Conservation (phyloP, 2,113 vertebrate genomes). For the Lanius ludovicianus region DNA sequence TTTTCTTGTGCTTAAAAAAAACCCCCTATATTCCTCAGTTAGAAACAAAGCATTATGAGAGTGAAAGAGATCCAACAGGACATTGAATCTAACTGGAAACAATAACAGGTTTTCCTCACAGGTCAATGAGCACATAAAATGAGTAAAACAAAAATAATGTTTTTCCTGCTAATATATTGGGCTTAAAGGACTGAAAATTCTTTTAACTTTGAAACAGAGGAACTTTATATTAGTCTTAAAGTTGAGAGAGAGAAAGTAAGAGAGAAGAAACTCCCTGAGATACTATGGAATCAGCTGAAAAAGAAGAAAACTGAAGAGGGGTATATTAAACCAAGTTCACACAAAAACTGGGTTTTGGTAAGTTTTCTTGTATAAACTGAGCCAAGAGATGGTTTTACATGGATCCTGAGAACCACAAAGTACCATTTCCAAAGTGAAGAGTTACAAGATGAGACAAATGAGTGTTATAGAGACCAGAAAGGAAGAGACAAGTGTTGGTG, state of each 20-base stretch:
- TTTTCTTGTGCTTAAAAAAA: not conserved
- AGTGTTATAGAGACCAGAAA: not conserved
- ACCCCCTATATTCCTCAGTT: accelerated
- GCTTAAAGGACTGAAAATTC: not conserved
- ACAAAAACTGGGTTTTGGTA: not conserved
- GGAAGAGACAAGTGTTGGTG: not conserved
- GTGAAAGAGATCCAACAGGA: not conserved
- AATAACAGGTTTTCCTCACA: not conserved
- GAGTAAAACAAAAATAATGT: not conserved
- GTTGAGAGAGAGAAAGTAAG: not conserved
- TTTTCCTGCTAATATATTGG: not conserved
- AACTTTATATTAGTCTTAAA: not conserved
- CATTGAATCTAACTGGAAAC: not conserved
- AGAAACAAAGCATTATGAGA: not conserved
- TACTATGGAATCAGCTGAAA: not conserved
- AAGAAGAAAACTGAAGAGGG: not conserved
- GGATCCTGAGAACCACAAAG: not conserved
- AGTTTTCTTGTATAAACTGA: not conserved
- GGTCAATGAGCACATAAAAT: not conserved
- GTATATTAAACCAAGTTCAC: not conserved
- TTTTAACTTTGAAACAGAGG: not conserved
- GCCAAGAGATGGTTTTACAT: not conserved
- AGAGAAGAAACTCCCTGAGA: not conserved
- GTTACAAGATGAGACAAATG: not conserved
- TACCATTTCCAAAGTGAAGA: not conserved